phyloP scores from a whole-genome alignment of 2,888 invertebrate genomes.

The Ophion ventricosus region DNA sequence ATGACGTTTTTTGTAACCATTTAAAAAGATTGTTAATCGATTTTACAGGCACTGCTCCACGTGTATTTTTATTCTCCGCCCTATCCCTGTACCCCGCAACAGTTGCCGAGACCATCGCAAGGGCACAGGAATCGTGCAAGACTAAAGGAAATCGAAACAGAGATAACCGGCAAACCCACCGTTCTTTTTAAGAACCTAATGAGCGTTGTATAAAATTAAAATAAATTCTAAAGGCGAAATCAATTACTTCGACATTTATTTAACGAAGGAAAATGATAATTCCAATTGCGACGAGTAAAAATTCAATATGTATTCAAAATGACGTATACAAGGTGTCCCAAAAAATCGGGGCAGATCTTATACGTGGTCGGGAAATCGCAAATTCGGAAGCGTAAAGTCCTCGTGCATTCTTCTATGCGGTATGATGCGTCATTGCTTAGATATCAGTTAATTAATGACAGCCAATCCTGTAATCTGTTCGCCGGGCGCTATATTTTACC shows the following conservation, averaged over 20 bases:
- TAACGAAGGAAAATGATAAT: neutral
- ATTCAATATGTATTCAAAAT: no score
- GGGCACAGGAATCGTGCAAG: slow-evolving; percentile 79
- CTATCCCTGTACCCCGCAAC: slow-evolving; percentile 86
- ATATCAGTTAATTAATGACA: no score
- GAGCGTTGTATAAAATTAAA: slow-evolving; percentile 60
- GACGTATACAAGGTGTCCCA: no score
- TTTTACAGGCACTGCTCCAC: slow-evolving; percentile 89
- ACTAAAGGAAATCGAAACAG: slow-evolving; percentile 76
- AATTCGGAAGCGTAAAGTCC: no score
- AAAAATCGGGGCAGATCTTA: no score
- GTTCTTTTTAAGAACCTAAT: slow-evolving; percentile 77
- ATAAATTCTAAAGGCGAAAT: neutral
- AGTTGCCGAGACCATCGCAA: slow-evolving; percentile 88
- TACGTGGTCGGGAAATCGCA: no score
- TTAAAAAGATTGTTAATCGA: slow-evolving; percentile 45
- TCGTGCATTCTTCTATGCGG: no score
- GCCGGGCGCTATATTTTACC: no score
- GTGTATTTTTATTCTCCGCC: slow-evolving; percentile 90
- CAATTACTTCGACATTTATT: neutral
- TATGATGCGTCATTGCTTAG: no score
- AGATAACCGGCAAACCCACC: slow-evolving; percentile 70
- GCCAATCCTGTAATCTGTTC: no score
- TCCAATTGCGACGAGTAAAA: neutral
- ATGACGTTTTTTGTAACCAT: neutral